phyloP scores from a whole-genome alignment of 2,797 vertebrate genomes.

The Naso thynnoides region DNA sequence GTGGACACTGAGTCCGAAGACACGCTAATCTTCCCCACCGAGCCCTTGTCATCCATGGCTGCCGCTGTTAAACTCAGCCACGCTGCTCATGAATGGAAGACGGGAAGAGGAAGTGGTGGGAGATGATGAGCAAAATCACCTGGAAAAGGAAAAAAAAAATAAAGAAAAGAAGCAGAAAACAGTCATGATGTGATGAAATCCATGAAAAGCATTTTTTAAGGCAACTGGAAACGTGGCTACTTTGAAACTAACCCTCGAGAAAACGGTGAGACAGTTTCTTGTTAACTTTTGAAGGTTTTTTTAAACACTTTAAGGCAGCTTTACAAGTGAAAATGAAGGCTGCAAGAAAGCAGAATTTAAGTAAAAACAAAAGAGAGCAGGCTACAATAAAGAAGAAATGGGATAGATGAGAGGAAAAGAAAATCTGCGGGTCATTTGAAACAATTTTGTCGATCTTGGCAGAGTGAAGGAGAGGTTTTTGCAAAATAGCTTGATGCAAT shows the following conservation, averaged over 20 bases:
- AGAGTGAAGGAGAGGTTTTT: slow-evolving; percentile 25
- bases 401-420: background rate
- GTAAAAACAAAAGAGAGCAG: slow-evolving; percentile 10
- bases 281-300: slow-evolving; percentile 14
- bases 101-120: slow-evolving; percentile 74
- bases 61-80: slow-evolving; percentile 89
- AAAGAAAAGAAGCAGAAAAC: slow-evolving; percentile 71
- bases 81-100: slow-evolving; percentile 86
- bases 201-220: slow-evolving; percentile 62
- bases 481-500: slow-evolving; percentile 45
- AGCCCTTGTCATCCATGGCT: slow-evolving; percentile 99
- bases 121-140: slow-evolving; percentile 91
- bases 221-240: slow-evolving; percentile 31
- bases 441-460: slow-evolving; percentile 23
- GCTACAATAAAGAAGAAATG: slow-evolving; percentile 13
- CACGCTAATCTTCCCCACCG: slow-evolving; percentile 99
- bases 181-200: slow-evolving; percentile 75
- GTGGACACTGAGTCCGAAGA: slow-evolving; percentile 99
- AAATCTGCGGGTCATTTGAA: slow-evolving; percentile 11
- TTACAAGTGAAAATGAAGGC: too few relatives aligned
- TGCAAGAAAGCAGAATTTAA: slow-evolving; percentile 1
- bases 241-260: slow-evolving; percentile 14
- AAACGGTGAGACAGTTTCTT: background rate
- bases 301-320: slow-evolving; percentile 31
- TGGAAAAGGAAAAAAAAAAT: slow-evolving; percentile 76